Evolutionary conservation across 2,113 vertebrate genomes (phyloP).

Genomic region (Paradoxurus hermaphroditus): DNA sequence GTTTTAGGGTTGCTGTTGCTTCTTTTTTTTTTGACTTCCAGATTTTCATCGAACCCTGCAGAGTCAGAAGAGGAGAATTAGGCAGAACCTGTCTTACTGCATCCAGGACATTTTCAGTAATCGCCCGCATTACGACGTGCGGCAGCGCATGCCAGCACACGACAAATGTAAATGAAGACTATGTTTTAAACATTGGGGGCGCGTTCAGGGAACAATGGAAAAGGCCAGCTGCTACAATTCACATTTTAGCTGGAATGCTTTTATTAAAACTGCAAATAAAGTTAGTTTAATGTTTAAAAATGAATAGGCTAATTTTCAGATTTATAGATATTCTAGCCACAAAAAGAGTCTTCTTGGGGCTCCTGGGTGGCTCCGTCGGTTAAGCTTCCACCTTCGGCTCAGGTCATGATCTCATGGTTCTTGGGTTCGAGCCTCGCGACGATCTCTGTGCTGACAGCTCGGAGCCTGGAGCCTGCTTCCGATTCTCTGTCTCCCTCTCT

Average conservation of each 20-base stretch:
- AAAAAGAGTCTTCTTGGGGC: background rate
- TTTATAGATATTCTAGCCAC: background rate
- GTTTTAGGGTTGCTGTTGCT: background rate
- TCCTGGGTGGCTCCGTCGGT: too few relatives aligned
- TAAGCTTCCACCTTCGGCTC: too few relatives aligned
- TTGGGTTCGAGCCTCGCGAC: too few relatives aligned
- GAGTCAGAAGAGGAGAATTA: conserved; percentile 53
- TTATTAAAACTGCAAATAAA: background rate
- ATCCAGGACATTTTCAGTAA: conserved; percentile 61
- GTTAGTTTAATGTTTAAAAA: background rate
- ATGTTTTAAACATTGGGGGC: conserved; percentile 9
- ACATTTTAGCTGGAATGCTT: background rate
- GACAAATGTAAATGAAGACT: conserved; percentile 48
- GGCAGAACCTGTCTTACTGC: conserved; percentile 68
- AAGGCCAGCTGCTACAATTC: background rate
- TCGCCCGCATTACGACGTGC: background rate
- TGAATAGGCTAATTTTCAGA: background rate
- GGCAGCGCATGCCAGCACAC: conserved; percentile 29
- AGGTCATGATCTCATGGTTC: too few relatives aligned
- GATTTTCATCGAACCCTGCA: background rate
- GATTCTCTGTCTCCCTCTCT: too few relatives aligned
- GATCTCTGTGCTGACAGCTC: too few relatives aligned
- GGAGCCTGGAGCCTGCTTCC: too few relatives aligned
- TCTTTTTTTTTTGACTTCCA: background rate
- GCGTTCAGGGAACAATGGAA: background rate